Evolutionary conservation across 2,113 vertebrate genomes (phyloP), one percentile per base, ranked within the genome.

Genomic region (Carettochelys insculpta): DNA sequence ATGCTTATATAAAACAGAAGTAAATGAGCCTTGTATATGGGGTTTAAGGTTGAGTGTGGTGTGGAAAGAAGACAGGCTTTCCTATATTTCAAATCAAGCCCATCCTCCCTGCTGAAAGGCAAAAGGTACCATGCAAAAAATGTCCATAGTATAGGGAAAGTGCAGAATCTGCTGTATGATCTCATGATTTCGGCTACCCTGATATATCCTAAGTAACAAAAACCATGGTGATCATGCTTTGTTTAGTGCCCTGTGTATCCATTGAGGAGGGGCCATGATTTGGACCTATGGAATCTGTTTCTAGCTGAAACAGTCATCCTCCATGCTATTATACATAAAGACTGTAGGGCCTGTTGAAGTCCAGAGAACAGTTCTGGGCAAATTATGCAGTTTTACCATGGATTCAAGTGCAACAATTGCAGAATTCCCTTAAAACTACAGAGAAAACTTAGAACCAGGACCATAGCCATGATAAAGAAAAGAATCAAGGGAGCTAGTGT

Each of bases 401-500:
- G n/a, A n/a, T n/a, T n/a, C n/a, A n/a, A n/a, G n/a, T n/a, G n/a
- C n/a, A n/a, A n/a, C n/a, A n/a, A n/a, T n/a, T n/a, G n/a, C n/a
- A n/a, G n/a, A n/a, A n/a, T n/a, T n/a, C n/a, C n/a, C n/a, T n/a
- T n/a, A n/a, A n/a, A n/a, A n/a, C n/a, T n/a, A n/a, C n/a, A 1
- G 68, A 77, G 41, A 83, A 88, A 52, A 61, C 1, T 0, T 76
- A 83, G 25, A 25, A 56, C 29, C 0, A 5, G 38, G 22, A 85
- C 75, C 61, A 51, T 71, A 90, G 13, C 83, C 47, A 85, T 77
- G 16, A 38, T 29, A 65, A 87, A 85, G 4, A 93, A 92, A 90
- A 83, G 91, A 47, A 65, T 19, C 68, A 8, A 52, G 24, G 83
- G 87, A 90, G 85, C 56, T 85, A 80, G 82, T 89, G 73, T 82